Base-by-base conservation (phyloP, 2,888 invertebrate species). In the Malthinus seriepunctatus region DNA sequence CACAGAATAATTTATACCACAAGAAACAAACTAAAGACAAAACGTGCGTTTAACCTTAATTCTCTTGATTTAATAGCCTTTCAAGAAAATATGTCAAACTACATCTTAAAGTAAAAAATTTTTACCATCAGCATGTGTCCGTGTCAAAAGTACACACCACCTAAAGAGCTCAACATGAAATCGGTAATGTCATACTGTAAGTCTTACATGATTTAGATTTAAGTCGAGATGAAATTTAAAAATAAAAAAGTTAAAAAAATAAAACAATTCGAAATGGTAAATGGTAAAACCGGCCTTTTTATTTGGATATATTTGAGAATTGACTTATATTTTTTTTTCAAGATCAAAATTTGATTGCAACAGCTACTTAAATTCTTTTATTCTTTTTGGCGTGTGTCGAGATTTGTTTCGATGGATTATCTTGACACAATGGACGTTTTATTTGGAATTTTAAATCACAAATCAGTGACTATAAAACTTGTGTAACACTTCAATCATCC, bases 91-190 rank as follows among this genome's bases (percentile, higher is more conserved):
- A 42, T 42, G 39, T 42, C 39, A 42, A 14, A 15, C 15, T 9
- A 5, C 15, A 42, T 15, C 15, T 23, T 15, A 2, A 23, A n/a
- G 6, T 15, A 9, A 23, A 15, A 42, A 15, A 15, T 12, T 46
- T 52, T 45, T 46, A 50, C 1, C 38, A 32, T 38, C 52, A 52
- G 52, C 52, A 31, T 52, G 52, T 37, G 52, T 46, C 37, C 52
- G 37, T 23, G 35, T 45, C 52, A 46, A 32, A 46, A 44, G 37
- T 12, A 42, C 15, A 46, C 46, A 38, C 52, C 52, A 45, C 52
- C 52, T 32, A 44, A 52, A 23, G 52, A 11, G 52, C 52, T 46
- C 52, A 35, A 52, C 52, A 45, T 34, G 52, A 44, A 52, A 52
- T 35, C 52, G 44, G 52, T 51, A 51, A 32, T 32, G 32, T 39